Evolutionary conservation across 1,140 invertebrate species (phyloP).

Genomic region (Calephelis nemesis): DNA sequence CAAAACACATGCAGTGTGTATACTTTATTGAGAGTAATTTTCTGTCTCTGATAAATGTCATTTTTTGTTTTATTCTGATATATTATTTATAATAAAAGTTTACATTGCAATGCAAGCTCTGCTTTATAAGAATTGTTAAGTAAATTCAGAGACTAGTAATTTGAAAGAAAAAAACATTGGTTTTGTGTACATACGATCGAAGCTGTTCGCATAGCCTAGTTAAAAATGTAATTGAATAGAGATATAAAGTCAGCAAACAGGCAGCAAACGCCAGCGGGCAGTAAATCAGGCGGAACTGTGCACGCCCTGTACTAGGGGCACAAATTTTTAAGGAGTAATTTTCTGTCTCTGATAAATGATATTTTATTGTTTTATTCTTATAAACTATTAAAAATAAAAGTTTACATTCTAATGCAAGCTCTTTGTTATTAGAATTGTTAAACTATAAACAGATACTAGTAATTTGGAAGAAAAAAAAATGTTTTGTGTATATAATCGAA

Average conservation of each 20-base stretch:
- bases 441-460: no score
- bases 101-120: no score
- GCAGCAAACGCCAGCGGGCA: constrained; percentile 9
- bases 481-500: no score
- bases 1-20: not conserved
- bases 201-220: not conserved
- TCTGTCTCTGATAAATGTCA: not conserved
- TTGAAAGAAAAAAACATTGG: no score
- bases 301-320: constrained; percentile 11
- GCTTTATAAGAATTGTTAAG: no score
- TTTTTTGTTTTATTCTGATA: not conserved
- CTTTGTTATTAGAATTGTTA: no score
- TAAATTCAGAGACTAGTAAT: no score
- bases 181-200: no score
- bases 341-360: not conserved
- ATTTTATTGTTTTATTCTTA: not conserved
- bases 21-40: constrained; percentile 3
- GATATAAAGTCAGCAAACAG: constrained; percentile 11
- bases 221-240: constrained; percentile 10
- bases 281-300: constrained; percentile 7
- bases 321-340: not conserved
- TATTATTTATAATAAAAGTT: no score
- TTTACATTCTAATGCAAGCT: no score
- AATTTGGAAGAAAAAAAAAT: no score
- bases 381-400: no score